A percentile compares a stretch with the other conserved stretches of the same genome.
phyloP scores from a whole-genome alignment of 2,113 vertebrate species.

The Menura novaehollandiae region DNA sequence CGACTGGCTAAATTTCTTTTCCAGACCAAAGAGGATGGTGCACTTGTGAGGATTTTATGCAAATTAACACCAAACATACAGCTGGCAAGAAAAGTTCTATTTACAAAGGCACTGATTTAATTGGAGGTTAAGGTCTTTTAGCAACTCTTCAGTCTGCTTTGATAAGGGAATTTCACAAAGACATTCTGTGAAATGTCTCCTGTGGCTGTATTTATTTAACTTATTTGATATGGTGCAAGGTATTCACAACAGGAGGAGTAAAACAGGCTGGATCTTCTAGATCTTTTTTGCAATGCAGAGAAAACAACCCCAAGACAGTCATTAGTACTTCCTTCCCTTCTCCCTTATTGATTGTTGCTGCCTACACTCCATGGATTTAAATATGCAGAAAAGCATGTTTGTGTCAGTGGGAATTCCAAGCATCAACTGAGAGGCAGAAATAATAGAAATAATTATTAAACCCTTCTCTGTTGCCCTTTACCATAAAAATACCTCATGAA shows the following conservation, averaged over 20 bases:
- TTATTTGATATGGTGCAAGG: neutral
- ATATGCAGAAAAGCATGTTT: neutral
- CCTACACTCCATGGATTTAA: neutral
- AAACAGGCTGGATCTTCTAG: neutral
- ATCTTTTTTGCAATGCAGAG: neutral
- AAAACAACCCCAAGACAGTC: neutral
- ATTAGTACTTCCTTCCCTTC: neutral
- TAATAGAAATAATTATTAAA: neutral
- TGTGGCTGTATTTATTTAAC: neutral
- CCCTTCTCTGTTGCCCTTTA: neutral
- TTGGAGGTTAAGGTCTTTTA: neutral
- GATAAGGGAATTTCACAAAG: neutral
- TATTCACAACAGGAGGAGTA: neutral
- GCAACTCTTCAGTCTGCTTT: neutral
- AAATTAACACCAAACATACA: neutral
- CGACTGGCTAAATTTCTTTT: neutral
- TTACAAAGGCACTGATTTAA: neutral
- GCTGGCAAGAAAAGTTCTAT: neutral
- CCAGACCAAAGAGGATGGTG: neutral
- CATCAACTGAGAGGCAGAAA: neutral
- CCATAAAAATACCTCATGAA: neutral
- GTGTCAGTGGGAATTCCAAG: neutral
- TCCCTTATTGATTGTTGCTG: neutral
- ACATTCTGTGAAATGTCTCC: neutral
- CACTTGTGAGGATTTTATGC: neutral